Evolutionary conservation across 2,113 vertebrate species (phyloP), one percentile per base, ranked within the genome.

Genomic region (Clarias magur): DNA sequence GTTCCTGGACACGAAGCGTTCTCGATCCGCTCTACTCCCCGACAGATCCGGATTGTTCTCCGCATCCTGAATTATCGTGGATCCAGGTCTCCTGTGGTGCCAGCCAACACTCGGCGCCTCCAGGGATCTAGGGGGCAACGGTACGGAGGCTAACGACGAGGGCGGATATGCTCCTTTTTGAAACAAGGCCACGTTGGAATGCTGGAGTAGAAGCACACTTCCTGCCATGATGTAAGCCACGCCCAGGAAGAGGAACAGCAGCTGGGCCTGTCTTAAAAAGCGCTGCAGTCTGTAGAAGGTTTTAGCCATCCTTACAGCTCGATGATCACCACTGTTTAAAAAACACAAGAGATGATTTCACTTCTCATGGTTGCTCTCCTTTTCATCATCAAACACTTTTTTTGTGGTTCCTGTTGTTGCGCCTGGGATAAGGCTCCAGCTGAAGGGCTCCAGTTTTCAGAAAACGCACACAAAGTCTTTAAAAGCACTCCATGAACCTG

Each of bases 221-320:
- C 97, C 98, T 0, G 97, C 97, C 97, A 98, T 99, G 92, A 99
- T 92, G 83, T 99, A 99, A 84, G 96, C 97, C 11, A 97, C 97
- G 0, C 97, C 97, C 91, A 99, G 94, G 92, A 97, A 96, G 87
- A 99, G 95, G 38, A 99, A 95, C 90, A 99, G 92, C 91, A 97
- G 94, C 88, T 97, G 98, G 0, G 96, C 96, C 90, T 96, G 95
- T 89, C 96, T 96, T 88, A 99, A 94, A 92, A 99, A 95, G 92
- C 97, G 97, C 93, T 96, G 96, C 87, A 97, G 95, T 92, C 96
- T 97, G 93, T 96, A 96, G 93, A 96, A 95, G 89, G 96, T 93
- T 91, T 94, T 96, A 94, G 96, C 96, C 97, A 99, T 99, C 89
- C 67, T 88, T 57, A 48, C 13, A 57, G 17, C 27, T 63, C 57